Base-by-base conservation (phyloP, 1,140 invertebrate species). In the Geopemphigus sp. region DNA sequence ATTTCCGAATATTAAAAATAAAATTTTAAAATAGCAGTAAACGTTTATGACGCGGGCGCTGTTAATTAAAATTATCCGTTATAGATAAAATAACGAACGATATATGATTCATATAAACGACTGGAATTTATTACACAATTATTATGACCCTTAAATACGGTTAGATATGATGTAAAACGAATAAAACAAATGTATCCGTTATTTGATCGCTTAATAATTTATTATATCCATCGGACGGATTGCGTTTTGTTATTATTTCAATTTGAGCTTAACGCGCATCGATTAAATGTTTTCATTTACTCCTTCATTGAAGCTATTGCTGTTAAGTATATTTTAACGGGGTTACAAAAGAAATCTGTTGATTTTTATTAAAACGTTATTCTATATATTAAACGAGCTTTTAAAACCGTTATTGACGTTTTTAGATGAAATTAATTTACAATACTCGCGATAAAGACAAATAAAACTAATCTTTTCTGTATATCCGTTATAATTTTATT, bases 171-270 rank as follows among this genome's bases (percentile, higher is more conserved):
- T 5, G 1, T 66, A 22, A 66, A 66, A 66, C 32, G 19, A 22
- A 4, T 66, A 64, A 1, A 14, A 22, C n/a, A 63, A 63, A 63
- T 64, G 8, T 64, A 64, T 17, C 29, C 8, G 32, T 64, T 64
- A 22, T 22, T 22, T 66, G 45, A 66, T 66, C 15, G 45, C 22
- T 66, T 66, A 66, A 45, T 45, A n/a, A 45, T 66, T 66, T 66
- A 66, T 66, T 66, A 45, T 22, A n/a, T 12, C 39, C 12, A 22
- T 45, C 15, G 45, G 45, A 45, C 45, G 45, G 45, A 39, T 66
- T 66, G 32, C 5, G 45, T 66, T 45, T 32, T 45, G 12, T 22
- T 45, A 45, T 66, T 45, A n/a, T 66, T 66, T 66, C 29, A 4
- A 39, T 39, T 39, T 17, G n/a, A 45, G 19, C 29, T 66, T 45